These are phyloP conservation scores for Salpingus planirostris DNA, from an alignment of 2,888 invertebrate species.

Conservation along the genomic window DNA sequence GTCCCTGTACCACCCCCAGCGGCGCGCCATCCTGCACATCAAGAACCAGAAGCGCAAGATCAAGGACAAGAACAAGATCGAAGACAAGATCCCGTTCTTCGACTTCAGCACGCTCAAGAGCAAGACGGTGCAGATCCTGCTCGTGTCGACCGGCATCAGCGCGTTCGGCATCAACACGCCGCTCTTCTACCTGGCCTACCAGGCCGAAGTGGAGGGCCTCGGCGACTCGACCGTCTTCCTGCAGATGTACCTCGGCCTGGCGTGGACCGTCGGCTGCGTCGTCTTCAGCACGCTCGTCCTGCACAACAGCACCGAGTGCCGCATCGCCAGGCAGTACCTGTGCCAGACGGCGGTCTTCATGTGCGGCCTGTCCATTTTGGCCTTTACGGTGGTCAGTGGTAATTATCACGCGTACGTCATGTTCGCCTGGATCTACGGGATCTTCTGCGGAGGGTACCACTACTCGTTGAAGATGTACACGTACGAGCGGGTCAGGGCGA, in stretches of 20 bases:
- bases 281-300: conserved; percentile 76
- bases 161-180: conserved; percentile 82
- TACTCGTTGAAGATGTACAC: conserved; percentile 86
- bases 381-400: conserved; percentile 67
- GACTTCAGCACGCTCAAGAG: conserved; percentile 79
- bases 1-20: conserved; percentile 78
- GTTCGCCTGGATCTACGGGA: conserved; percentile 75
- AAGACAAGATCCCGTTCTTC: conserved; percentile 76
- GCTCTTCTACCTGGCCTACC: conserved; percentile 72
- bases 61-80: conserved; percentile 66
- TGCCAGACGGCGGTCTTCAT: conserved; percentile 74
- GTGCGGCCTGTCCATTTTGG: conserved; percentile 67
- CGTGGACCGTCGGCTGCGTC: conserved; percentile 74
- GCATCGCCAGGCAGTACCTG: conserved; percentile 77
- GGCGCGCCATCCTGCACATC: conserved; percentile 77
- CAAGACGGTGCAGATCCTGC: conserved; percentile 72
- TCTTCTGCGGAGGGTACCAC: conserved; percentile 81
- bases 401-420: conserved; percentile 69
- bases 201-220: conserved; percentile 67
- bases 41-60: conserved; percentile 81
- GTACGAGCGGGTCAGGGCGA: conserved; percentile 74
- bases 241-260: conserved; percentile 70
- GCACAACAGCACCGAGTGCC: conserved; percentile 73
- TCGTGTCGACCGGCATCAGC: conserved; percentile 69
- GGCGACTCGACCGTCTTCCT: conserved; percentile 39